Evolutionary conservation across 2,888 invertebrate genomes (phyloP).

Genomic region (Rotaria macrura): DNA sequence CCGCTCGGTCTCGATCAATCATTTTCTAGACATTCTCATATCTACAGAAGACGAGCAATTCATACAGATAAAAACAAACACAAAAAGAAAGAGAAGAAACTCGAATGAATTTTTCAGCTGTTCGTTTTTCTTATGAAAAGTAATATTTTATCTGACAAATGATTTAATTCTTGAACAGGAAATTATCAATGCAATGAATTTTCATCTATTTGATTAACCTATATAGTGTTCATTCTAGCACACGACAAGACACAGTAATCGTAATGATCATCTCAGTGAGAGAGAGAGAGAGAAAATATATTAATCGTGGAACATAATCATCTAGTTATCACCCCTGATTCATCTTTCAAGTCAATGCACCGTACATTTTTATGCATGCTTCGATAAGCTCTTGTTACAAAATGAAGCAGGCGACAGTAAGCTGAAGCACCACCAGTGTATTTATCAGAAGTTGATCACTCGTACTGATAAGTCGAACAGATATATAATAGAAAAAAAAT

Average conservation of each 20-base stretch:
- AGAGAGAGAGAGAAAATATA: background rate
- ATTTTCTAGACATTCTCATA: background rate
- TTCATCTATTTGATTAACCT: background rate
- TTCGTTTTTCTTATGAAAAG: too few relatives aligned
- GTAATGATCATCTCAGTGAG: background rate
- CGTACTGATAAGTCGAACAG: background rate
- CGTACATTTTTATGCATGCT: background rate
- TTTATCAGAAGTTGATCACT: background rate
- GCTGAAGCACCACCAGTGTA: background rate
- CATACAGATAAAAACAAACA: background rate
- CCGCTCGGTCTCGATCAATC: conserved; percentile 12
- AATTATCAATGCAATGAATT: too few relatives aligned
- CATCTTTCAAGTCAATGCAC: conserved; percentile 12
- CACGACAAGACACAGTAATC: background rate
- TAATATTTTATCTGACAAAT: too few relatives aligned
- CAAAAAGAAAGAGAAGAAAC: background rate
- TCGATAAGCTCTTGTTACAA: background rate
- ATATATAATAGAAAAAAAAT: background rate
- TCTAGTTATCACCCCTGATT: background rate
- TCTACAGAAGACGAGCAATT: background rate
- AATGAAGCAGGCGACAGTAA: background rate
- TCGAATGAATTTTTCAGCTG: background rate
- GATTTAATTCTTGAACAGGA: too few relatives aligned
- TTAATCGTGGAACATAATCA: background rate
- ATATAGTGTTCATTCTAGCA: too few relatives aligned